Evolutionary conservation across 2,888 invertebrate genomes (phyloP).

Genomic region (Perizoma affinitatum): DNA sequence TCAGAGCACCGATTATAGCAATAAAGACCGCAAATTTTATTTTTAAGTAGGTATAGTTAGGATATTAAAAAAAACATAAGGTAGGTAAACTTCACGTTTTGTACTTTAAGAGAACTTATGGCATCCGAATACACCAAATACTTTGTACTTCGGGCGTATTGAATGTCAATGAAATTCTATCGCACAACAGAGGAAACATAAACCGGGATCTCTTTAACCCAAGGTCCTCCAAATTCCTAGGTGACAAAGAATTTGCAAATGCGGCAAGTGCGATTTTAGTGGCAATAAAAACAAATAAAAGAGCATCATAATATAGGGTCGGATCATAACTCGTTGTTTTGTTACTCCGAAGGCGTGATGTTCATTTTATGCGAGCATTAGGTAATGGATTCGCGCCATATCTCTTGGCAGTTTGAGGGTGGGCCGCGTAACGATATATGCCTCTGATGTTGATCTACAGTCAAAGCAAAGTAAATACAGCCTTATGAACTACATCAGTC

Average conservation of each 20-base stretch:
- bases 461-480: conserved; percentile 28
- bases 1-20: too few relatives aligned
- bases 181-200: conserved; percentile 46
- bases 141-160: too few relatives aligned
- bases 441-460: conserved; percentile 36
- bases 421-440: conserved; percentile 47
- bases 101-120: too few relatives aligned
- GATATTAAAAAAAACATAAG: too few relatives aligned
- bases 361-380: conserved; percentile 70
- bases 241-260: conserved; percentile 58
- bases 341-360: conserved; percentile 57
- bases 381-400: conserved; percentile 73
- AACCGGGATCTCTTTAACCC: conserved; percentile 54
- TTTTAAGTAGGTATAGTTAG: too few relatives aligned
- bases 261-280: conserved; percentile 62
- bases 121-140: too few relatives aligned
- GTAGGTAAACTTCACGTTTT: too few relatives aligned
- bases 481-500: conserved; percentile 25
- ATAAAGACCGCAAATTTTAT: too few relatives aligned
- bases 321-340: conserved; percentile 78
- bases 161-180: conserved; percentile 44
- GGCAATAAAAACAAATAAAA: conserved; percentile 75
- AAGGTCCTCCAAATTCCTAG: conserved; percentile 51
- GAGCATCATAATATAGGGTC: conserved; percentile 62
- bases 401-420: conserved; percentile 56